Base-by-base conservation (phyloP, 2,113 vertebrate genomes). In the Xenopus tropicalis region DNA sequence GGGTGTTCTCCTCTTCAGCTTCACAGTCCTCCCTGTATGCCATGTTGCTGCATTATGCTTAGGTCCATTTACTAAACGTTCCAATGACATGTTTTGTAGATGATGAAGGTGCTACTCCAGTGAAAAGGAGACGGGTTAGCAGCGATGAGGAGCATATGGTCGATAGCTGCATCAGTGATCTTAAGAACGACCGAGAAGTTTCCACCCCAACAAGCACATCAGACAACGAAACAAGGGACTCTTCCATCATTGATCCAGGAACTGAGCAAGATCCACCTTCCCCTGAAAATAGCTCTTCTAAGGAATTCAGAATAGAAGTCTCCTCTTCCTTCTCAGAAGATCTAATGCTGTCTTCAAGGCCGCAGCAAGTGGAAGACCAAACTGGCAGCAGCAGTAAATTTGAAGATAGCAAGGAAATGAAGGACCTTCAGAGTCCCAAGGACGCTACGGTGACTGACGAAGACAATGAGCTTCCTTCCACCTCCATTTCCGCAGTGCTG, bases 161-260 rank as follows among this genome's bases (percentile, higher is more conserved):
- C 0, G 94, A 97, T 0, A 80, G 88, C 73, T 89, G 90, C 17
- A 74, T 87, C 22, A 76, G 83, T 0, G 97, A 98, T 66, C 23
- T 85, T 20, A 96, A 96, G 80, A 84, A 90, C 16, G 96, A 95
- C 48, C 84, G 88, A 80, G 96, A 97, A 83, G 94, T 89, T 0
- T 84, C 96, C 82, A 98, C 96, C n/a, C 96, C 97, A 3, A 88
- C 92, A 20, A 97, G 97, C 91, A 93, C 94, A 70, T 98, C 97
- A 0, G 96, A 99, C 87, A 99, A 95, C 0, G 97, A 99, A 86
- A 98, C 96, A 0, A 91, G 97, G 61, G 97, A 99, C 94, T 99
- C 97, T 1, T 97, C 96, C 0, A 92, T 99, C 76, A 99, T 99
- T n/a, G 97, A 98, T 74, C 97, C 96, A 0, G 97, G 97, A 70